phyloP scores from a whole-genome alignment of 2,797 vertebrate genomes.

The Loris lydekkerianus region DNA sequence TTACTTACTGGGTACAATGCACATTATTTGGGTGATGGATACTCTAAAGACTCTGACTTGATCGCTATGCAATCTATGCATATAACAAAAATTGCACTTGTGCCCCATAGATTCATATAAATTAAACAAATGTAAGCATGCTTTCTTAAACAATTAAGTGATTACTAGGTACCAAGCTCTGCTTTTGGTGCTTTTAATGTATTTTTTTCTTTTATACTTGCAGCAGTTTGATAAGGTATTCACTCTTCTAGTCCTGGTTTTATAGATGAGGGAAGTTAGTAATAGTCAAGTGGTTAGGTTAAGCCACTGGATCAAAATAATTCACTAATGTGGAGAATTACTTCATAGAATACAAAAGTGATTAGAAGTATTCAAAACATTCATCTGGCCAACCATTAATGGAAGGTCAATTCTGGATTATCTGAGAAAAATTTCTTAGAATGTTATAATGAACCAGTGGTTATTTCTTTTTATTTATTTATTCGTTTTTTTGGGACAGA shows the following conservation, averaged over 20 bases:
- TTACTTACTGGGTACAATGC: too few relatives aligned
- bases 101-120: too few relatives aligned
- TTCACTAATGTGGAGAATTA: neutral
- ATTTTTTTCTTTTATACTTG: neutral
- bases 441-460: neutral
- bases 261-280: neutral
- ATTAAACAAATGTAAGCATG: too few relatives aligned
- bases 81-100: too few relatives aligned
- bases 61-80: too few relatives aligned
- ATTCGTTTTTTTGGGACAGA: too few relatives aligned
- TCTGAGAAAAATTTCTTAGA: neutral
- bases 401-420: neutral
- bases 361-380: conserved; percentile 2
- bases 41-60: too few relatives aligned
- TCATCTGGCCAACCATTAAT: neutral
- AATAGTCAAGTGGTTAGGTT: neutral
- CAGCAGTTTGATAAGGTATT: neutral
- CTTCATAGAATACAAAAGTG: neutral
- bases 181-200: neutral
- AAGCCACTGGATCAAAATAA: neutral
- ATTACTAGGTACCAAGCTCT: neutral
- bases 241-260: conserved; percentile 12
- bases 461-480: neutral
- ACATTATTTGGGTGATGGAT: too few relatives aligned
- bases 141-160: neutral